phyloP scores from a whole-genome alignment of 1,140 invertebrate genomes.

The Drosophila oshimai region DNA sequence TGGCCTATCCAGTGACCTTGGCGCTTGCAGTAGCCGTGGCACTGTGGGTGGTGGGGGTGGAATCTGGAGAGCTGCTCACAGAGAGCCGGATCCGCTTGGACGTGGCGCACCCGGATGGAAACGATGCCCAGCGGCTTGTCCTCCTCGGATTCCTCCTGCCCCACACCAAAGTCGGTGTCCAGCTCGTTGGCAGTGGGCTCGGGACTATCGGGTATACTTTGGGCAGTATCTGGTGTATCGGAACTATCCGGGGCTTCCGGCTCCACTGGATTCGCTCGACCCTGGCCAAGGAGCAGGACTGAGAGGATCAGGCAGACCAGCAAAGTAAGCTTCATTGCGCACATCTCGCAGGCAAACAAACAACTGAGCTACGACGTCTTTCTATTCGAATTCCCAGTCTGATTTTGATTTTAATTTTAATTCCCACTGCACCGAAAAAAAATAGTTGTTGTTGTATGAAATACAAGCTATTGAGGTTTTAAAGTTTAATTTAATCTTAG shows the following conservation, averaged over 20 bases:
- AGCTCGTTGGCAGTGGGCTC: not conserved
- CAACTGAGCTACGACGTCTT: conserved; percentile 6
- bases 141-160: not conserved
- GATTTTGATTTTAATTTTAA: not conserved
- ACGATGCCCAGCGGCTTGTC: conserved; percentile 36
- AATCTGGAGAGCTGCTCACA: conserved; percentile 55
- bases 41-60: conserved; percentile 70
- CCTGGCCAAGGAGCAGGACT: not conserved
- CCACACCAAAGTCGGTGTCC: not conserved
- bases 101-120: conserved; percentile 67
- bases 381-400: not conserved
- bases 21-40: conserved; percentile 67
- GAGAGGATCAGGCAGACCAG: not conserved
- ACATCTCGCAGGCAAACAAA: not conserved
- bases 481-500: too few relatives aligned
- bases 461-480: too few relatives aligned
- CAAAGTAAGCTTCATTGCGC: not conserved
- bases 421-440: too few relatives aligned
- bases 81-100: conserved; percentile 53
- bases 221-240: too few relatives aligned
- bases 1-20: conserved; percentile 77
- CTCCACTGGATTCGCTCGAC: not conserved
- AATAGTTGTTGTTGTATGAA: too few relatives aligned
- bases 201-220: too few relatives aligned
- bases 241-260: too few relatives aligned